phyloP scores from a whole-genome alignment of 1,140 invertebrate species.

The Caerostris extrusa region DNA sequence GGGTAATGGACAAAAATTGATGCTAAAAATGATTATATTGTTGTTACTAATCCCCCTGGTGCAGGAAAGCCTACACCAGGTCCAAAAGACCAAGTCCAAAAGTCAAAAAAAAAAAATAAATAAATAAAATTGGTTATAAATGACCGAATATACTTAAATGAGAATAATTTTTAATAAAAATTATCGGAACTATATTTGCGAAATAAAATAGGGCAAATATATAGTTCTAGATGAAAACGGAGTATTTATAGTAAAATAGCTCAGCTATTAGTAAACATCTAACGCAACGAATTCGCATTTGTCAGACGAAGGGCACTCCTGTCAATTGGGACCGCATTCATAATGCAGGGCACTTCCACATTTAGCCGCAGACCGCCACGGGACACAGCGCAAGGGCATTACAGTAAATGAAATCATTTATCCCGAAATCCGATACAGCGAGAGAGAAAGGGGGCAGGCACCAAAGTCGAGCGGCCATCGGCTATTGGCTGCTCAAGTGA shows the following conservation, averaged over 20 bases:
- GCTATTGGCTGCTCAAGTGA: conserved; percentile 56
- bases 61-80: no score
- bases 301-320: neutral
- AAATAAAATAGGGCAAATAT: neutral
- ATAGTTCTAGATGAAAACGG: neutral
- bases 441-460: conserved; percentile 30
- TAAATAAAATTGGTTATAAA: neutral
- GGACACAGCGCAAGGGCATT: neutral
- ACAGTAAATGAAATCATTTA: conserved; percentile 29
- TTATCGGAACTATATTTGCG: neutral
- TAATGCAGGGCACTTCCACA: neutral
- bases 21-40: no score
- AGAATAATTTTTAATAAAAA: no score
- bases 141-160: neutral
- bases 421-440: conserved; percentile 36
- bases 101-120: neutral
- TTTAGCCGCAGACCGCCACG: neutral
- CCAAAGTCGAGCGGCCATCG: conserved; percentile 13
- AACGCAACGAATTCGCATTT: neutral
- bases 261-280: neutral
- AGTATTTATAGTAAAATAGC: neutral
- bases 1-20: no score
- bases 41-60: no score
- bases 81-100: neutral
- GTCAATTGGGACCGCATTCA: neutral